Base-by-base conservation (phyloP, 2,888 invertebrate genomes). In the Eudemis profundana region DNA sequence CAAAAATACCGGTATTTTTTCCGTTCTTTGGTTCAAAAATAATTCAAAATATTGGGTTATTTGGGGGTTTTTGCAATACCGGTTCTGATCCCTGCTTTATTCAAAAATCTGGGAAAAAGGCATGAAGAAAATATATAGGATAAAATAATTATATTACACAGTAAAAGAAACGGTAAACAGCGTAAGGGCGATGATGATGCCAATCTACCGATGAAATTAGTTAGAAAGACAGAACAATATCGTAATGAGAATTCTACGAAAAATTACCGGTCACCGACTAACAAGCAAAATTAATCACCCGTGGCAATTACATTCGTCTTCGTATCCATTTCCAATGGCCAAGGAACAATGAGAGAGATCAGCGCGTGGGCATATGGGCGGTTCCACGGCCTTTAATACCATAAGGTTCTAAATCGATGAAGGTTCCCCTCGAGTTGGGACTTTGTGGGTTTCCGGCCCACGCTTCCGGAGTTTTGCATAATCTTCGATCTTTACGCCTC, bases 381-480 rank as follows among this genome's bases (percentile, higher is more conserved):
- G 70, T 49, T 56, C 67, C 68, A 19, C 14, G 10, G 15, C 29
- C 54, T 15, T 70, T 68, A 74, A 63, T 72, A 54, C 68, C 69
- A 79, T 77, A 82, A 75, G 74, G 81, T 81, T 79, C 74, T 73
- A 78, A 75, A 74, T 73, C 66, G 66, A 62, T 69, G 70, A 72
- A 73, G 68, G 71, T 73, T 69, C 69, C 70, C 72, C 69, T 73
- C 72, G 66, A 71, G 75, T 72, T 78, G 72, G 74, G 73, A 78
- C 78, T 70, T 59, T 77, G 68, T 72, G 68, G 46, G 74, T 70
- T 61, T 8, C 74, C 70, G 67, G 82, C 89, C 89, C 85, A 87
- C 89, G 86, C 86, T 85, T 84, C 87, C 87, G 83, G 72, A 76
- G 68, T 79, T 79, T 85, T 83, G 81, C 81, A 82, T 83, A 83